phyloP scores from a whole-genome alignment of 64 coral and sea anemone genomes.

The Stylophora pistillata region DNA sequence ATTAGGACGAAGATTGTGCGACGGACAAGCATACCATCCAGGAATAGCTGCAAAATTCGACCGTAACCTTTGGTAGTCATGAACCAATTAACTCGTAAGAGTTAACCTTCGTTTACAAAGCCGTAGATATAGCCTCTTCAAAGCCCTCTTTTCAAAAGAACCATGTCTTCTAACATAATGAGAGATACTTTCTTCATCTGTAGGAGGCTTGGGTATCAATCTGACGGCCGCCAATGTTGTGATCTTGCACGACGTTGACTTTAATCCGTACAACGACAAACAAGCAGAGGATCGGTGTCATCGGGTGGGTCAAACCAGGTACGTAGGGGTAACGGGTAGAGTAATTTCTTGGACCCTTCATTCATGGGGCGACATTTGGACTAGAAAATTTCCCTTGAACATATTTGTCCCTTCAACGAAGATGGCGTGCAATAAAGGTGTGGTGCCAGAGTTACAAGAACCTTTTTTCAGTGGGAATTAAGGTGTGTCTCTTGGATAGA shows the following conservation, averaged over 20 bases:
- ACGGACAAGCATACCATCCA: too few relatives aligned
- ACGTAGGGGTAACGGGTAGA: neutral
- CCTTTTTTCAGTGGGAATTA: too few relatives aligned
- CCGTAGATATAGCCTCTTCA: neutral
- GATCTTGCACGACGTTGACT: constrained; percentile 93
- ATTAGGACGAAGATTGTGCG: too few relatives aligned
- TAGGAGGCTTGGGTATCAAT: constrained; percentile 97
- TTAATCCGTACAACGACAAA: constrained; percentile 97
- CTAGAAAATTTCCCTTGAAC: too few relatives aligned
- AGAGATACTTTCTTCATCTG: neutral
- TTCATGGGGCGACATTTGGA: too few relatives aligned
- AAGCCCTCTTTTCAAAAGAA: neutral
- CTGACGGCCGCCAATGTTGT: constrained; percentile 96
- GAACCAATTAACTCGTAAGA: too few relatives aligned
- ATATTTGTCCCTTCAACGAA: neutral
- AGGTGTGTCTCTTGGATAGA: too few relatives aligned
- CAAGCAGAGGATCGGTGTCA: constrained; percentile 93
- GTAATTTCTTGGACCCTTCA: neutral
- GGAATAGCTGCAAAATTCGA: too few relatives aligned
- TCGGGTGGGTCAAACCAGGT: constrained; percentile 65
- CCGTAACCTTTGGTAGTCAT: neutral
- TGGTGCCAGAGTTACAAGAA: too few relatives aligned
- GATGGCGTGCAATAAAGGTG: too few relatives aligned
- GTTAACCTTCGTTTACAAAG: too few relatives aligned
- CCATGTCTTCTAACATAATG: neutral